Base-by-base conservation (phyloP, 2,797 vertebrate species). In the Myotis pilosus region DNA sequence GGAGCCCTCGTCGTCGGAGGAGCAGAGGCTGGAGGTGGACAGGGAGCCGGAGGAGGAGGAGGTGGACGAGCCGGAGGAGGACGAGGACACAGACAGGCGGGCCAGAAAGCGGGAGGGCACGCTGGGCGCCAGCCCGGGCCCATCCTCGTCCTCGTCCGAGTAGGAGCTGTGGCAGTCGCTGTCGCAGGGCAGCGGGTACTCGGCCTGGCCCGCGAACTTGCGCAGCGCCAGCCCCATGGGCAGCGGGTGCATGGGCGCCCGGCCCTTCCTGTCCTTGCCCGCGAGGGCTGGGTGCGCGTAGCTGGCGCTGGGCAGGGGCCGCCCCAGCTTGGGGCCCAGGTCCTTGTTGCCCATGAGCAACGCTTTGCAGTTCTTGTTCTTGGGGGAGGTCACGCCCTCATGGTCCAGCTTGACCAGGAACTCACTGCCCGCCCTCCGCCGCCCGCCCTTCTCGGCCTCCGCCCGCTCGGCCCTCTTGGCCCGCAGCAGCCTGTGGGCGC, bases 361-460 rank as follows among this genome's bases (percentile, higher is more conserved):
- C 1, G 99, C 99, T 95, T 99, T 99, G 97, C 99, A 98, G 83
- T 98, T 99, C 98, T 99, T 99, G 60, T 99, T 99, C 97, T 99
- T 99, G 44, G 99, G 99, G n/a, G 99, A 99, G 0, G 99, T 99
- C 96, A 99, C 99, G 3, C 99, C 99, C 97, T 99, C 99, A 0
- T 99, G 99, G 98, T 99, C 99, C 86, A 99, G 98, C 97, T 99
- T 99, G 90, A 99, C 99, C 87, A 99, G 98, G 96, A 99, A 99
- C 96, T 99, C 99, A 0, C 98, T 0, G 1, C 98, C 98, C 0
- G 96, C 74, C 85, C 99, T 99, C 92, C 99, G 98, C 96, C 98
- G 97, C n/a, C 98, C 79, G 0, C 97, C 97, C 92, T 97, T 98
- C 66, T 98, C 98, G 0, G 92, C 96, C 91, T 98, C 98, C 2